Evolutionary conservation across 1,140 invertebrate genomes (phyloP).

Genomic region (Ctenoplectra terminalis): DNA sequence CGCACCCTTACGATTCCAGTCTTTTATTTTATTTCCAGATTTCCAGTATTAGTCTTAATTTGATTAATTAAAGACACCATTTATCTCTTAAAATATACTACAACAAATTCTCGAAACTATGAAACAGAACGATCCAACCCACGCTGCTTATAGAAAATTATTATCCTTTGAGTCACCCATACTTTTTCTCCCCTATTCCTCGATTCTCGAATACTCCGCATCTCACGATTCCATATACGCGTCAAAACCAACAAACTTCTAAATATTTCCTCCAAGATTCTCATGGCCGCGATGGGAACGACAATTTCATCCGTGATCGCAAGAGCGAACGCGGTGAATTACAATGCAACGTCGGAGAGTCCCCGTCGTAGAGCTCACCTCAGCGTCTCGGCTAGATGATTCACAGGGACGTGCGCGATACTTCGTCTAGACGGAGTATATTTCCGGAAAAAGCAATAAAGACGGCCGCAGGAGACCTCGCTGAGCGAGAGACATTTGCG

Average conservation of each 20-base stretch:
- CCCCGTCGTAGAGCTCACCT: conserved; percentile 10
- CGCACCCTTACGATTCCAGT: no score
- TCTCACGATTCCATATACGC: not conserved
- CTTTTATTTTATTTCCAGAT: no score
- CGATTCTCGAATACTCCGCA: not conserved
- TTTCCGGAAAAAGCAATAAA: conserved; percentile 67
- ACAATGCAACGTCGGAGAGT: not conserved
- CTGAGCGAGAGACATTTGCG: conserved; percentile 30
- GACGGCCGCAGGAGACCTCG: conserved; percentile 36
- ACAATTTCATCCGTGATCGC: conserved; percentile 27
- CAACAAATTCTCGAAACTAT: no score
- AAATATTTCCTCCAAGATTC: conserved; percentile 17
- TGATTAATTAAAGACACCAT: no score
- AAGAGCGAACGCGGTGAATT: conserved; percentile 10
- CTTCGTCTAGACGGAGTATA: conserved; percentile 62
- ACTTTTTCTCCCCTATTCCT: no score
- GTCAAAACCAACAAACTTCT: not conserved
- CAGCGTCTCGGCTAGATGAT: conserved; percentile 51
- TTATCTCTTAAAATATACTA: no score
- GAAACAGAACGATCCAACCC: no score
- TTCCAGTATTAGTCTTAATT: no score
- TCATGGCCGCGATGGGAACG: not conserved
- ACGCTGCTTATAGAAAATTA: no score
- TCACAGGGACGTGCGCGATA: conserved; percentile 37
- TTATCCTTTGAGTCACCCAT: no score